A percentile compares a stretch with the other conserved stretches of the same genome.
Evolutionary conservation across 2,113 vertebrate species (phyloP).

Genomic region (Romanogobio albipinnatus): DNA sequence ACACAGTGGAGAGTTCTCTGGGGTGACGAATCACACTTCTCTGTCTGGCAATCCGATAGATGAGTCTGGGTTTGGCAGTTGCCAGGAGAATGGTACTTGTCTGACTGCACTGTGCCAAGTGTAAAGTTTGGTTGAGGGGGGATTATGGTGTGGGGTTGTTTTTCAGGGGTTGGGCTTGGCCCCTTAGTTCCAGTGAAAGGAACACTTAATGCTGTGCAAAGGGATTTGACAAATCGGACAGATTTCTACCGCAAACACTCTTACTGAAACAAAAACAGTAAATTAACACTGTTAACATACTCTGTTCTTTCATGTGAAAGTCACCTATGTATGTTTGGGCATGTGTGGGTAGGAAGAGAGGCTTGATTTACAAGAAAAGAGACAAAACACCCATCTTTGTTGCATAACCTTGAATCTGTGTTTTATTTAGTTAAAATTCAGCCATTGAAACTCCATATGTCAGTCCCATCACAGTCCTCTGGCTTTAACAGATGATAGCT

Average conservation of each 20-base stretch:
- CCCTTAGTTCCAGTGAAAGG: too few relatives aligned
- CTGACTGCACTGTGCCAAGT: too few relatives aligned
- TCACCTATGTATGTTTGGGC: neutral
- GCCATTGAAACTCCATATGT: constrained; percentile 19
- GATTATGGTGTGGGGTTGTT: too few relatives aligned
- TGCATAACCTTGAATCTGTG: constrained; percentile 21
- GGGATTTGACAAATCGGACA: too few relatives aligned
- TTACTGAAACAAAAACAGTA: neutral
- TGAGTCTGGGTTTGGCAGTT: too few relatives aligned
- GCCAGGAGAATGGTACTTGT: too few relatives aligned
- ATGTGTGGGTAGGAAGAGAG: neutral
- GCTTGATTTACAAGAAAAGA: constrained; percentile 9
- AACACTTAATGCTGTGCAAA: too few relatives aligned
- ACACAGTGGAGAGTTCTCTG: too few relatives aligned
- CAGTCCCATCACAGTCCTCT: constrained; percentile 9
- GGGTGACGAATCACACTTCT: too few relatives aligned
- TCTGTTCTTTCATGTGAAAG: neutral
- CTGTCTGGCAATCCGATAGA: too few relatives aligned
- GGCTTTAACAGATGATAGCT: constrained; percentile 32
- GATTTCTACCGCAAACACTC: neutral
- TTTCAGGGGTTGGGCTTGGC: too few relatives aligned
- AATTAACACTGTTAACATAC: neutral
- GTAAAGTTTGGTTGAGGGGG: too few relatives aligned
- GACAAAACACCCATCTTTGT: neutral
- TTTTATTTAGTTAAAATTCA: constrained; percentile 48